Percentiles rank a stretch among this genome's conserved stretches.
phyloP scores from a whole-genome alignment of 2,888 invertebrate species.

The Tenthredo livida region DNA sequence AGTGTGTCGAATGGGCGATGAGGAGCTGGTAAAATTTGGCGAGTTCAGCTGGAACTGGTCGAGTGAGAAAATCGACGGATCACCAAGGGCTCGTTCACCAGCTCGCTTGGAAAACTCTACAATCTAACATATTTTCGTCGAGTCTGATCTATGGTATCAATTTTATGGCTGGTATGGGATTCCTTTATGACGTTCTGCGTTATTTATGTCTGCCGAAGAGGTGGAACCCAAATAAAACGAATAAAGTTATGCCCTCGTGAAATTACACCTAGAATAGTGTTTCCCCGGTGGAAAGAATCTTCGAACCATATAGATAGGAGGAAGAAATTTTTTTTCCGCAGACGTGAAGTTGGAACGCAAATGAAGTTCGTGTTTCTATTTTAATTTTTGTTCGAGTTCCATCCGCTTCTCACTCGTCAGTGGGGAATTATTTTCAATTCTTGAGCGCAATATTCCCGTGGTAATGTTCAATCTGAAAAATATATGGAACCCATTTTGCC shows the following conservation, averaged over 20 bases:
- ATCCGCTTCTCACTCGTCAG: not conserved
- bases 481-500: conserved; percentile 59
- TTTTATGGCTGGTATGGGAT: conserved; percentile 69
- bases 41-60: conserved; percentile 1
- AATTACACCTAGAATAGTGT: conserved; percentile 28
- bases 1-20: not conserved
- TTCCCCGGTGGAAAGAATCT: conserved; percentile 14
- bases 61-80: not conserved
- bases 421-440: conserved; percentile 55
- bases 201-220: conserved; percentile 65
- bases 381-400: not conserved
- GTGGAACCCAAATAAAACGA: conserved; percentile 33
- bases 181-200: conserved; percentile 71
- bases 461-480: conserved; percentile 60
- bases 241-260: conserved; percentile 27
- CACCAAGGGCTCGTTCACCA: not conserved
- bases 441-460: conserved; percentile 57
- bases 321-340: not conserved
- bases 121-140: conserved; percentile 66
- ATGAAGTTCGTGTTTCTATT: not conserved
- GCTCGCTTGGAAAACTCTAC: conserved; percentile 57
- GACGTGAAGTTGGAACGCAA: not conserved
- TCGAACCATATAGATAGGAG: not conserved
- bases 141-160: conserved; percentile 73
- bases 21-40: conserved; percentile 1